Evolutionary conservation across 2,888 invertebrate genomes (phyloP).

Genomic region (Blera fallax): DNA sequence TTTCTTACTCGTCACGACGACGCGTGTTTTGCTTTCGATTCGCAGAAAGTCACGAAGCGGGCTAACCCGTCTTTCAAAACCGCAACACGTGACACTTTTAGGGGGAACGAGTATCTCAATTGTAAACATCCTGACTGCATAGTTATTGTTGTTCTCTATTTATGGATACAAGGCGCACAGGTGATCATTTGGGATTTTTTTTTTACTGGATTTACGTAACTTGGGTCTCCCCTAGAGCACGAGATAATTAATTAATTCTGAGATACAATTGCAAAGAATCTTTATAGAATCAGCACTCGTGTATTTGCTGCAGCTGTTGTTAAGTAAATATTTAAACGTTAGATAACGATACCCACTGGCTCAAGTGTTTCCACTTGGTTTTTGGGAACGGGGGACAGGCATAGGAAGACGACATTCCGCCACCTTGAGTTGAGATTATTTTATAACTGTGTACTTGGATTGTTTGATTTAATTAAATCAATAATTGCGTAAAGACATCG

Average conservation of each 20-base stretch:
- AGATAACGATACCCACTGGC: conserved; percentile 22
- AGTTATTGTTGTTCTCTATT: background rate
- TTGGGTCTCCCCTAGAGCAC: background rate
- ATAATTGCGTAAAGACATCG: background rate
- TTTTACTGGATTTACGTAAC: conserved; percentile 17
- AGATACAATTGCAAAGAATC: background rate
- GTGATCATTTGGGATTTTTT: background rate
- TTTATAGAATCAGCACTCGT: background rate
- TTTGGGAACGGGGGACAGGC: background rate
- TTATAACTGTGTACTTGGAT: background rate
- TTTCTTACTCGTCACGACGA: background rate
- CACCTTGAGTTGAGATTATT: conserved; percentile 5
- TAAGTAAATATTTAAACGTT: conserved; percentile 38
- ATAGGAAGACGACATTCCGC: background rate
- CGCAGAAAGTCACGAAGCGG: conserved; percentile 12
- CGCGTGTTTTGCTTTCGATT: conserved; percentile 22
- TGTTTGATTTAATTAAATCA: conserved; percentile 30
- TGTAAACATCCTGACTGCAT: background rate
- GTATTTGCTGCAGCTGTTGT: conserved; percentile 36
- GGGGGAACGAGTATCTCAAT: background rate
- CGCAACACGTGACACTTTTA: conserved; percentile 10
- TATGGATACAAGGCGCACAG: background rate
- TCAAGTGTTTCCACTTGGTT: conserved; percentile 36
- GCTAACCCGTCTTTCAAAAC: background rate
- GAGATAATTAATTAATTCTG: conserved; percentile 30